phyloP scores from a whole-genome alignment of 2,797 vertebrate species.

The Acipenser oxyrinchus region DNA sequence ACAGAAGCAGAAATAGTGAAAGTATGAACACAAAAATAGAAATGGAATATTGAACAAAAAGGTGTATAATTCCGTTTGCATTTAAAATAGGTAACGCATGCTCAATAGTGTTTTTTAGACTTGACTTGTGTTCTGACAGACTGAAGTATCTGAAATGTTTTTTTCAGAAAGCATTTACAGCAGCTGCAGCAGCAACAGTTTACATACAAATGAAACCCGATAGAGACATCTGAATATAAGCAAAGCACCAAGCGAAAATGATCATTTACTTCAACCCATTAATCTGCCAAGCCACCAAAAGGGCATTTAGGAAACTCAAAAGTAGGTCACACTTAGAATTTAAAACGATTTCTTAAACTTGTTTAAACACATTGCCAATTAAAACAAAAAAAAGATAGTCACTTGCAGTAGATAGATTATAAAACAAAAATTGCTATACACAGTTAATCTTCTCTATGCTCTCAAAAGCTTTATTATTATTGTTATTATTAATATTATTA shows the following conservation, averaged over 20 bases:
- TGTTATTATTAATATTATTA: conserved; percentile 9
- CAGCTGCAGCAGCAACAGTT: conserved; percentile 46
- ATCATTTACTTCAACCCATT: no score
- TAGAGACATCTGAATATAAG: conserved; percentile 30
- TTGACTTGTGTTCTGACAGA: conserved; percentile 35
- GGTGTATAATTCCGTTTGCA: conserved; percentile 12
- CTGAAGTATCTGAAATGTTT: conserved; percentile 35
- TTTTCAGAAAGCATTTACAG: conserved; percentile 42
- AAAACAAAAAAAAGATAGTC: no score
- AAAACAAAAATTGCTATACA: no score
- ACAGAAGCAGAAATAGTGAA: conserved; percentile 28
- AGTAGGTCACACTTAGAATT: no score
- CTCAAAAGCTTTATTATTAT: no score
- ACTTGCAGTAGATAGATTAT: no score
- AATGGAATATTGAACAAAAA: conserved; percentile 27
- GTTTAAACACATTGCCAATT: no score
- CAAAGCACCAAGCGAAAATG: background rate
- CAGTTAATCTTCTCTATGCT: no score
- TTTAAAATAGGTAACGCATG: conserved; percentile 19
- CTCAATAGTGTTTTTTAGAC: conserved; percentile 14
- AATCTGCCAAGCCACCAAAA: no score
- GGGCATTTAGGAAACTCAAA: no score
- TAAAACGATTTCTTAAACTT: no score
- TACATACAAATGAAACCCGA: conserved; percentile 36
- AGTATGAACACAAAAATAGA: conserved; percentile 30